Conservation (phyloP, 2,888 invertebrate species). For the Spilarctia lutea region DNA sequence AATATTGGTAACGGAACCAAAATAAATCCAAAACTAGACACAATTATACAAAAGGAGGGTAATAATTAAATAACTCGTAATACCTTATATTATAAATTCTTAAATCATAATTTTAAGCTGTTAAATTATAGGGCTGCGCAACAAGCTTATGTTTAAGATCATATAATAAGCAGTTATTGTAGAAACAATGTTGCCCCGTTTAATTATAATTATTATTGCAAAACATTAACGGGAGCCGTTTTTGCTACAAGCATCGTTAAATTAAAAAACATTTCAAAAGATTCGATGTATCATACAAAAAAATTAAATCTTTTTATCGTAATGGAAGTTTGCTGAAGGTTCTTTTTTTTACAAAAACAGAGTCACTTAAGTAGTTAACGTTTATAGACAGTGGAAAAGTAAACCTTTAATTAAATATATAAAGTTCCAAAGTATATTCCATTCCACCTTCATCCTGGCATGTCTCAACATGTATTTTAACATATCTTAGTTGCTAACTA, state of each 20-base stretch:
- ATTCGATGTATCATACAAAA: constrained; percentile 9
- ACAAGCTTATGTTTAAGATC: constrained; percentile 64
- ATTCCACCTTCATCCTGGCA: not conserved
- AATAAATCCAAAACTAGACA: constrained; percentile 21
- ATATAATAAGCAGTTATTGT: constrained; percentile 68
- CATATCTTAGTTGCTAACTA: not conserved
- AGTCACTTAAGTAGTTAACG: not conserved
- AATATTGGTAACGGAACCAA: not conserved
- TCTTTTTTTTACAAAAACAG: not conserved
- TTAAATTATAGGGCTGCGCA: constrained; percentile 67
- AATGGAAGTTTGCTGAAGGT: not conserved
- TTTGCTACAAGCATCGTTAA: constrained; percentile 41
- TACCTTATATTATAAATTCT: constrained; percentile 56
- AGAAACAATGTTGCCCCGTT: constrained; percentile 67
- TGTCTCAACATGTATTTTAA: not conserved
- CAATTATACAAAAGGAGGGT: constrained; percentile 46
- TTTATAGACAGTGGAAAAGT: not conserved
- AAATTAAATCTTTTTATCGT: not conserved
- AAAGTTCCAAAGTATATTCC: no score
- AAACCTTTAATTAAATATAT: not conserved
- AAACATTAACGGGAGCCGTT: constrained; percentile 69
- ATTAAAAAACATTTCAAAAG: constrained; percentile 28
- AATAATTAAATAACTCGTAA: constrained; percentile 49
- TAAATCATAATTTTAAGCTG: constrained; percentile 64
- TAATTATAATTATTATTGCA: constrained; percentile 59